Conservation (phyloP, 2,113 vertebrate species). For the Trogon surrucura region DNA sequence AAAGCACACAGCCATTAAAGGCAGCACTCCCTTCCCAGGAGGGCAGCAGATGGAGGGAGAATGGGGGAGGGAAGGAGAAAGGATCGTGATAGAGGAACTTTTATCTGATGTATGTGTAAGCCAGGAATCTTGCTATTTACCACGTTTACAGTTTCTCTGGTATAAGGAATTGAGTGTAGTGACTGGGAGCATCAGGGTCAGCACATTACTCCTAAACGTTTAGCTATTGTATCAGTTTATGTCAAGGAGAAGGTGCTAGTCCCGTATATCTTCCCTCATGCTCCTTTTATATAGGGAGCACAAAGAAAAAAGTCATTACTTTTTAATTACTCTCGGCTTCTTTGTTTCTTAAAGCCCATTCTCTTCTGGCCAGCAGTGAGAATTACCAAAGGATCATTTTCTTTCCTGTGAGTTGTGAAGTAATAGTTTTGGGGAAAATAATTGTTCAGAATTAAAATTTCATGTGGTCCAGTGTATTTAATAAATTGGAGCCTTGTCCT, state of each 20-base stretch:
- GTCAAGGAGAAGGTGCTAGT: neutral
- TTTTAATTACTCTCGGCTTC: conserved; percentile 23
- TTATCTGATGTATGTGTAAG: conserved; percentile 12
- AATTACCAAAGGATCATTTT: conserved; percentile 18
- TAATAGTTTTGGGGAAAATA: conserved; percentile 16
- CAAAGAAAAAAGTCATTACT: conserved; percentile 38
- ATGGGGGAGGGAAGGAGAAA: neutral
- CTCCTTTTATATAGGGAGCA: neutral
- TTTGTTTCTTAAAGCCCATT: conserved; percentile 25
- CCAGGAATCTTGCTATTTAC: conserved; percentile 43
- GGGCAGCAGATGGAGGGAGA: conserved; percentile 29
- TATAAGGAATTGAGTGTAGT: conserved; percentile 38
- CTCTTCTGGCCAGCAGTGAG: conserved; percentile 4
- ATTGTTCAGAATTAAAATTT: conserved; percentile 34
- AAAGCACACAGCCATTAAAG: conserved; percentile 24
- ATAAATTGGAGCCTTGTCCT: neutral
- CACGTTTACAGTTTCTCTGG: conserved; percentile 20
- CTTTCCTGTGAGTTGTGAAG: neutral
- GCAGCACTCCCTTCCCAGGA: conserved; percentile 39
- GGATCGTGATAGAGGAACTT: neutral
- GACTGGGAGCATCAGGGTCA: conserved; percentile 36
- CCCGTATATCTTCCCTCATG: neutral
- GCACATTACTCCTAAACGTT: conserved; percentile 52
- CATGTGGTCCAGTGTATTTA: neutral
- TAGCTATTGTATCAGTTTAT: conserved; percentile 43